These are phyloP conservation scores for Acridotheres tristis DNA, from an alignment of 2,797 vertebrate species.

Conservation along the genomic window DNA sequence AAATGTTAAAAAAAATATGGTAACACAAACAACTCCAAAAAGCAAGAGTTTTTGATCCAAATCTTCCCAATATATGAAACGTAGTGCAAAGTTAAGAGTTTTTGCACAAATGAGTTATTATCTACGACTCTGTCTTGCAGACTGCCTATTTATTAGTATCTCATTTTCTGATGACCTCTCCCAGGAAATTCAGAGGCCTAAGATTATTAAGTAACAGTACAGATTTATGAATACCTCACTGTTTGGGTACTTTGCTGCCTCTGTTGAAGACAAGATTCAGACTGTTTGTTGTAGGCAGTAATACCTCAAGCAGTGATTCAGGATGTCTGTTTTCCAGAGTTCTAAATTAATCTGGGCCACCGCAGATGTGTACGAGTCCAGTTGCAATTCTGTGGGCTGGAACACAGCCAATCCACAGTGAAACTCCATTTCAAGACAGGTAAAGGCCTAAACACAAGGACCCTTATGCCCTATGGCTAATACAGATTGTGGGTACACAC, in stretches of 20 bases:
- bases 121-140: neutral
- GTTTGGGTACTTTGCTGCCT: neutral
- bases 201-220: neutral
- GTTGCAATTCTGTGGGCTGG: neutral
- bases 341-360: neutral
- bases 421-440: neutral
- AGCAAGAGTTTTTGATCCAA: neutral
- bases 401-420: neutral
- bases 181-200: neutral
- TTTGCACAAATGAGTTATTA: neutral
- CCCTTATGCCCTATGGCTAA: neutral
- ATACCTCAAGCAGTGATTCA: neutral
- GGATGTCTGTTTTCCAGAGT: neutral
- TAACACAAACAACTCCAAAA: neutral
- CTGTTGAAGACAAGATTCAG: neutral
- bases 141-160: neutral
- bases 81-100: neutral
- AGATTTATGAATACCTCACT: neutral
- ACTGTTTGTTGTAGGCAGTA: neutral
- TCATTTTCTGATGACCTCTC: neutral
- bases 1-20: neutral
- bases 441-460: neutral
- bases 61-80: neutral
- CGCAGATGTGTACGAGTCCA: neutral
- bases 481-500: accelerated